Conservation (phyloP, 2,888 invertebrate species). For the Pterobdella sp. region DNA sequence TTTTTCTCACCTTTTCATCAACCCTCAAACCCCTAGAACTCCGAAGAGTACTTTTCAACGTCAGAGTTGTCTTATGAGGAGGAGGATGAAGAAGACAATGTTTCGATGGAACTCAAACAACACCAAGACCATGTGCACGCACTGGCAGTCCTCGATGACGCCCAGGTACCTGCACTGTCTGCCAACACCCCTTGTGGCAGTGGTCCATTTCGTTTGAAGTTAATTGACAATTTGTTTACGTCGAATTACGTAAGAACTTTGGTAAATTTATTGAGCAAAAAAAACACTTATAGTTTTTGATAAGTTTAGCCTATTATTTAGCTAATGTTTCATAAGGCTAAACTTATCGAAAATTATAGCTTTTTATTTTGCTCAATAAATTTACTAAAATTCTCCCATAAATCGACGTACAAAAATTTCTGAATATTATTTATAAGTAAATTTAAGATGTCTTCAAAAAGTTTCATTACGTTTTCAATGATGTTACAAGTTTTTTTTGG, state of each 20-base stretch:
- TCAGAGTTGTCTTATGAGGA: conserved; percentile 26
- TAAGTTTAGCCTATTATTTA: too few relatives aligned
- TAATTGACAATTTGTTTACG: neutral
- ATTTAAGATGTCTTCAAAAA: neutral
- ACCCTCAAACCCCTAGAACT: conserved; percentile 11
- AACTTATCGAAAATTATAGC: too few relatives aligned
- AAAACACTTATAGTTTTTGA: too few relatives aligned
- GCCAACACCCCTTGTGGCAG: neutral
- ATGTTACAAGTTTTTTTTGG: too few relatives aligned
- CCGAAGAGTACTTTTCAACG: conserved; percentile 27
- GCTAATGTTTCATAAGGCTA: neutral
- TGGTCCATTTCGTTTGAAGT: neutral
- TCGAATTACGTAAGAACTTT: too few relatives aligned
- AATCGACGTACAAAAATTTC: too few relatives aligned
- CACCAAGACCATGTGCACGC: conserved; percentile 24
- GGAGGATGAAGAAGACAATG: conserved; percentile 21
- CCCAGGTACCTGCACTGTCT: conserved; percentile 13
- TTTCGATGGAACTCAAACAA: conserved; percentile 18
- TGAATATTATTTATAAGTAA: too few relatives aligned
- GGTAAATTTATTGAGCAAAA: too few relatives aligned
- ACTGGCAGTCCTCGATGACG: conserved; percentile 26
- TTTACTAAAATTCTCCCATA: too few relatives aligned
- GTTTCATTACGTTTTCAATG: neutral
- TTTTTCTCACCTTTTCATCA: neutral
- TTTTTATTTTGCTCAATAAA: too few relatives aligned